phyloP scores from a whole-genome alignment of 2,888 invertebrate species.

The Alloscopus bannaensis region DNA sequence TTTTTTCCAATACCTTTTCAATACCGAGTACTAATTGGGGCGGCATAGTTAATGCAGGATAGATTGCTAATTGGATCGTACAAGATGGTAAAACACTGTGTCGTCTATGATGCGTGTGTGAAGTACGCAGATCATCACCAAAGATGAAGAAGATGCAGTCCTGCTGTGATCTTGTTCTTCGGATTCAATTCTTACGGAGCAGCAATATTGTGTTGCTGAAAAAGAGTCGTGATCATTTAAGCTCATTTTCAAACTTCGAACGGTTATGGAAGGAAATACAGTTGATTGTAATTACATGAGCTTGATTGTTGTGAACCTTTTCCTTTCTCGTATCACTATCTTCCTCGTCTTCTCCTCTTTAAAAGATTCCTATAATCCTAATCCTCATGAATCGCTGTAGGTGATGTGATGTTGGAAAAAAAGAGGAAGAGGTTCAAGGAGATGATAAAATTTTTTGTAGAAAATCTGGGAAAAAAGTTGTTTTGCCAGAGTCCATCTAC shows the following conservation, averaged over 20 bases:
- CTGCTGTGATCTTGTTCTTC: conserved; percentile 15
- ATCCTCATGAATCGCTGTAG: conserved; percentile 1
- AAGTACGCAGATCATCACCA: no score
- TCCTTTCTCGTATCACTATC: no score
- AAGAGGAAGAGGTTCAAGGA: neutral
- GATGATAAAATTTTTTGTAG: no score
- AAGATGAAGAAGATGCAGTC: conserved; percentile 13
- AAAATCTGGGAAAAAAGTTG: no score
- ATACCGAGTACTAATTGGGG: conserved; percentile 44
- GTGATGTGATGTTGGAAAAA: conserved; percentile 22
- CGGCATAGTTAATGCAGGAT: conserved; percentile 21
- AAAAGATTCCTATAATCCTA: no score
- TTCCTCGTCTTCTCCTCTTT: neutral
- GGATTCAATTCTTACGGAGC: neutral
- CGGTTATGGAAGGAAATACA: conserved; percentile 30
- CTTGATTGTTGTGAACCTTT: conserved; percentile 5
- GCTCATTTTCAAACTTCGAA: conserved; percentile 29
- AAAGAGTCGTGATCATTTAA: conserved; percentile 42
- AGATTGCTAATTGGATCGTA: conserved; percentile 49
- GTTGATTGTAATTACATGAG: conserved; percentile 25
- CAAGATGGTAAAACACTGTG: conserved; percentile 8
- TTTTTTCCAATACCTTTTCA: conserved; percentile 36
- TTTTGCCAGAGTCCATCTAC: no score
- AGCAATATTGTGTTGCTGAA: neutral
- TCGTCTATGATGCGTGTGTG: no score